Evolutionary conservation across 2,888 invertebrate genomes (phyloP), one percentile per base, ranked within the genome.

Genomic region (Linyphia triangularis): DNA sequence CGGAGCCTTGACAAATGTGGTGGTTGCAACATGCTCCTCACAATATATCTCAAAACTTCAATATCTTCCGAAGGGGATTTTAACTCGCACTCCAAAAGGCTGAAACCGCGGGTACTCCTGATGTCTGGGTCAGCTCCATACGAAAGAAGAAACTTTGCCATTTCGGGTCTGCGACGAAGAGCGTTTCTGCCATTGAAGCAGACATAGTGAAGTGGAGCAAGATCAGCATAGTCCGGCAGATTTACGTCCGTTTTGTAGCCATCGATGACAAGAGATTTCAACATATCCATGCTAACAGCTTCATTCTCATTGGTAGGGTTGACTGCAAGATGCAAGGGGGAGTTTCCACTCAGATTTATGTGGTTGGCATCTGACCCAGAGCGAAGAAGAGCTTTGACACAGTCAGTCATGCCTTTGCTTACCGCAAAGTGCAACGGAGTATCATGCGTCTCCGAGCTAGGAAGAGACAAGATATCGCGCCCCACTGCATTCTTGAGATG

Each of bases 361-460:
- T 92, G 92, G 89, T 92, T 92, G 6, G 92, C 92, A 90, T 92
- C 92, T 0, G 92, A 92, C 3, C 92, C 92, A 40, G 91, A 91
- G 5, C 90, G 77, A 33, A 92, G 90, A 33, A 92, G 88, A 30
- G 91, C 91, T 30, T 70, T 67, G 2, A 92, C 91, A 90, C 92
- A 92, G 24, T 91, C 90, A 24, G 91, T 86, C 91, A 92, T 91
- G 26, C 91, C 91, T 72, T 91, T 91, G n/a, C 90, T 90, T 5
- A 92, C 92, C 90, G 92, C 92, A 79, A 92, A 92, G 90, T 92
- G 92, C 10, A 92, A 91, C 1, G 92, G 92, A 0, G 92, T 92
- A 40, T 92, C 92, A 57, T 91, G 91, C 69, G 91, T 90, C 37
- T 91, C 91, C 75, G 91, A 91, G 19, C 92, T 91, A 9, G 92